Percentiles rank a stretch among this genome's conserved stretches.
phyloP scores from a whole-genome alignment of 1,140 invertebrate species.

The Popillia japonica region DNA sequence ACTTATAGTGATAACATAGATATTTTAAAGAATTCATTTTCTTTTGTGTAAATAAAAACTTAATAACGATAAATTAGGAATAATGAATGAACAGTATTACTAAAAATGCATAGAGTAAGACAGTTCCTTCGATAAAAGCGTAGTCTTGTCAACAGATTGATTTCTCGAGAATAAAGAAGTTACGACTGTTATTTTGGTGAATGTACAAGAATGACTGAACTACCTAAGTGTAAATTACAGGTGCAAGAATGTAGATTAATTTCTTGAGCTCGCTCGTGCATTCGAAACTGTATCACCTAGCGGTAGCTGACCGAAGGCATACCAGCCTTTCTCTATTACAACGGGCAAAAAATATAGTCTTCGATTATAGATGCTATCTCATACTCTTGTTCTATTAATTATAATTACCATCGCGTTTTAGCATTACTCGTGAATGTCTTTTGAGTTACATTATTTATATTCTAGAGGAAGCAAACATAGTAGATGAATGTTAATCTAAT shows the following conservation, averaged over 20 bases:
- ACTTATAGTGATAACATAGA: too few relatives aligned
- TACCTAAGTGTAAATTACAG: conserved; percentile 51
- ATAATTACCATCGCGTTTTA: conserved; percentile 35
- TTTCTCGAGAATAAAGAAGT: neutral
- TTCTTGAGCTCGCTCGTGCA: conserved; percentile 44
- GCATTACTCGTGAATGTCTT: conserved; percentile 16
- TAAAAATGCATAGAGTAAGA: too few relatives aligned
- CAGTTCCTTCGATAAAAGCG: too few relatives aligned
- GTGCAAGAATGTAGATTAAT: conserved; percentile 54
- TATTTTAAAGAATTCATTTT: too few relatives aligned
- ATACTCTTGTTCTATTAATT: conserved; percentile 40
- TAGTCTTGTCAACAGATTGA: neutral
- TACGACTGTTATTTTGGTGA: conserved; percentile 19
- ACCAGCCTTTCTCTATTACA: conserved; percentile 49
- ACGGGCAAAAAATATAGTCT: conserved; percentile 37
- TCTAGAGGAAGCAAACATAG: too few relatives aligned
- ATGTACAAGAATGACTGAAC: conserved; percentile 40
- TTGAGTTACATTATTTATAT: neutral
- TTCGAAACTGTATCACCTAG: conserved; percentile 50
- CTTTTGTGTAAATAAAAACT: too few relatives aligned
- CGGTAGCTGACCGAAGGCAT: conserved; percentile 48
- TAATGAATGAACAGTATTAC: too few relatives aligned
- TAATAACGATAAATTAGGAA: too few relatives aligned
- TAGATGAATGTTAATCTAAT: too few relatives aligned
- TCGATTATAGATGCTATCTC: conserved; percentile 22